phyloP scores from a whole-genome alignment of 2,797 vertebrate genomes.

The Characodon lateralis region DNA sequence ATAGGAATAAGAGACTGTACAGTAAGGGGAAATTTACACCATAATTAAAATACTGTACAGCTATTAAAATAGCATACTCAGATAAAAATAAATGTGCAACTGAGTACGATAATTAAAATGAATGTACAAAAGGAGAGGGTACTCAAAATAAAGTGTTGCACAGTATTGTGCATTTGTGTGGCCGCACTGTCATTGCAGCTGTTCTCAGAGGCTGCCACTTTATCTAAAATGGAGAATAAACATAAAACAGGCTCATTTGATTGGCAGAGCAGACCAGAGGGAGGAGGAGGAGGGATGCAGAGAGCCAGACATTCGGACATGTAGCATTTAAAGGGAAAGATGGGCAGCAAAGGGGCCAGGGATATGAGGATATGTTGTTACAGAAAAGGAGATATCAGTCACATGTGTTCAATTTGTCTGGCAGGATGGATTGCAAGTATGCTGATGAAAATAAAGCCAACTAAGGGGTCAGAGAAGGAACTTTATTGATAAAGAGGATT shows the following conservation, averaged over 20 bases:
- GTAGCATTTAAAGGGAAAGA: slow-evolving; percentile 20
- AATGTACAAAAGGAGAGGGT: neutral
- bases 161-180: neutral
- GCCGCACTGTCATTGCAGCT: slow-evolving; percentile 34
- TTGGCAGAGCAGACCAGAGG: slow-evolving; percentile 62
- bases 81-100: too few species aligned
- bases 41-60: too few species aligned
- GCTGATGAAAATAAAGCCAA: slow-evolving; percentile 43
- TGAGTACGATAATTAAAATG: too few species aligned
- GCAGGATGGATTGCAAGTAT: slow-evolving; percentile 27
- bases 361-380: slow-evolving; percentile 23
- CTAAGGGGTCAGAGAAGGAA: slow-evolving; percentile 16
- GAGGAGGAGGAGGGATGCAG: slow-evolving; percentile 34
- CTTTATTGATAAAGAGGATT: slow-evolving; percentile 49
- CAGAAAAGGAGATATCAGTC: slow-evolving; percentile 25
- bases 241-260: slow-evolving; percentile 70
- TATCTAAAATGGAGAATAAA: slow-evolving; percentile 51
- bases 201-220: slow-evolving; percentile 30
- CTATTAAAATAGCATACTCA: too few species aligned
- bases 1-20: too few species aligned
- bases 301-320: slow-evolving; percentile 12
- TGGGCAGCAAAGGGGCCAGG: neutral
- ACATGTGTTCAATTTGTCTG: slow-evolving; percentile 37
- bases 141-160: neutral
- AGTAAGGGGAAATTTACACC: too few species aligned